Conservation (phyloP, 2,113 vertebrate species). For the Polypterus bichir region DNA sequence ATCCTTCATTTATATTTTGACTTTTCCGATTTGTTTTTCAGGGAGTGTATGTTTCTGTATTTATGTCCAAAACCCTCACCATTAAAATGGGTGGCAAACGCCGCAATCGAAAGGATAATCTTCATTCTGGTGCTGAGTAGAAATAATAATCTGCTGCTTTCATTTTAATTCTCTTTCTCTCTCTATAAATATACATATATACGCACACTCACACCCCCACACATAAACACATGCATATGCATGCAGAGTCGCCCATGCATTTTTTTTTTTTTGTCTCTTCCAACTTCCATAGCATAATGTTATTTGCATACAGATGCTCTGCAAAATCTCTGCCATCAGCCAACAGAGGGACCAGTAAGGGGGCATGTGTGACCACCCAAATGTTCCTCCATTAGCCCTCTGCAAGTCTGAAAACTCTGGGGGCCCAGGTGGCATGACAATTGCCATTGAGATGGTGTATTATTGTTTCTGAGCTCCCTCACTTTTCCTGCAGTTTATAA, state of each 20-base stretch:
- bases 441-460: constrained; percentile 19
- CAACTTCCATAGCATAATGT: constrained; percentile 32
- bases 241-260: not conserved
- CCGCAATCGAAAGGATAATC: too few species aligned
- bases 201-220: too few species aligned
- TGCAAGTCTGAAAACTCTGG: constrained; percentile 19
- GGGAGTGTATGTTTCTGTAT: too few species aligned
- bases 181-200: not conserved
- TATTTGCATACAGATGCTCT: constrained; percentile 87
- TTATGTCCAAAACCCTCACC: too few species aligned
- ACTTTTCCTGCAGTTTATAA: constrained; percentile 23
- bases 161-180: too few species aligned
- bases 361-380: constrained; percentile 14
- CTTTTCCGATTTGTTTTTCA: too few species aligned
- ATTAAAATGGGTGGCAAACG: too few species aligned
- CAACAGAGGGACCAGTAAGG: constrained; percentile 21
- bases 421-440: constrained; percentile 33
- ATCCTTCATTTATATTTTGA: too few species aligned
- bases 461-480: constrained; percentile 22
- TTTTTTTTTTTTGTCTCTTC: constrained; percentile 8
- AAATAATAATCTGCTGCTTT: too few species aligned
- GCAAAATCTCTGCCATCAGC: constrained; percentile 29
- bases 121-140: too few species aligned
- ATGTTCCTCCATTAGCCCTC: constrained; percentile 3
- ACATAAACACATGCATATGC: too few species aligned